phyloP scores from a whole-genome alignment of 2,113 vertebrate genomes.

The Pseudolaguvia tuberculata region DNA sequence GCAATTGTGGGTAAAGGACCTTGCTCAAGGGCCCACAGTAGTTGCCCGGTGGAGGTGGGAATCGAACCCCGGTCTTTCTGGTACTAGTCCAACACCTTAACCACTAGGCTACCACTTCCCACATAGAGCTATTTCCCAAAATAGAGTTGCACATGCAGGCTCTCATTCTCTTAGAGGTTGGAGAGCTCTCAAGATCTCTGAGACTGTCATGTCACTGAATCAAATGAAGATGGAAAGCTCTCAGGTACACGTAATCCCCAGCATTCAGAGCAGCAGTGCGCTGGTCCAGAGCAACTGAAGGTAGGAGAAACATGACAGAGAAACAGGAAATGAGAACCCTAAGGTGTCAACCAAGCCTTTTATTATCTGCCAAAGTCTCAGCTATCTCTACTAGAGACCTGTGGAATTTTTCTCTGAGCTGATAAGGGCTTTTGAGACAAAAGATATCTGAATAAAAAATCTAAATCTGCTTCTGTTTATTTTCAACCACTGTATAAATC shows the following conservation, averaged over 20 bases:
- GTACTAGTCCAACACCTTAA: too few species aligned
- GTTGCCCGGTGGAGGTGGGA: too few species aligned
- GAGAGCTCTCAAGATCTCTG: conserved; percentile 7
- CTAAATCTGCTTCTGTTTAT: background rate
- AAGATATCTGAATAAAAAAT: background rate
- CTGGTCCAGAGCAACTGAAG: background rate
- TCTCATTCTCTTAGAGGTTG: background rate
- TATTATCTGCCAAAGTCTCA: conserved; percentile 18
- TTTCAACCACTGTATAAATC: background rate
- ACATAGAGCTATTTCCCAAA: too few species aligned
- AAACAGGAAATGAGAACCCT: conserved; percentile 12
- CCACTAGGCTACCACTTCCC: too few species aligned
- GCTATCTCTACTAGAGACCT: background rate
- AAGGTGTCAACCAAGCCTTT: conserved; percentile 14
- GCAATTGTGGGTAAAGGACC: too few species aligned
- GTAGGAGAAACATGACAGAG: background rate
- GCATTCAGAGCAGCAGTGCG: background rate
- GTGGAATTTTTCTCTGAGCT: background rate
- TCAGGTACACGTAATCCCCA: background rate
- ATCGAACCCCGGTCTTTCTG: too few species aligned
- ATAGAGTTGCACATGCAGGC: background rate
- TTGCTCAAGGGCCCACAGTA: too few species aligned
- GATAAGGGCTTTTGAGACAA: conserved; percentile 6
- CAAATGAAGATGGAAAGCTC: conserved; percentile 21
- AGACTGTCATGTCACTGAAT: conserved; percentile 5